These are phyloP conservation scores for Drosophila ogumai DNA, from an alignment of 1,140 invertebrate genomes.

Conservation along the genomic window DNA sequence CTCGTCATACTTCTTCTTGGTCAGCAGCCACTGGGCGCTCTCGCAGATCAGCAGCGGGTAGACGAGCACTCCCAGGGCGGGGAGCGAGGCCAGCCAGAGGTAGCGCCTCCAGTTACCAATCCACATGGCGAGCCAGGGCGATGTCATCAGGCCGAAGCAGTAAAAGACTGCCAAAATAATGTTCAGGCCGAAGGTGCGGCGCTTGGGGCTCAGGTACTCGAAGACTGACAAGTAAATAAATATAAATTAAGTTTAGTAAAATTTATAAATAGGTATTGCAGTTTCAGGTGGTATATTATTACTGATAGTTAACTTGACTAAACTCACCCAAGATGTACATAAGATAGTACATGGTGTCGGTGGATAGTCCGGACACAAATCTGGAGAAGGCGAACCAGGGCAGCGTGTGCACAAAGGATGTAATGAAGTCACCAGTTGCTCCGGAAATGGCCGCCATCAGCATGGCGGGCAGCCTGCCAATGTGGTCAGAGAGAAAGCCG, in stretches of 20 bases:
- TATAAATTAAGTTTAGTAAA: background rate
- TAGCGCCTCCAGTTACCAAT: slow-evolving; percentile 86
- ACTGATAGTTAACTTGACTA: too few species aligned
- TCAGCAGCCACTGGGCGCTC: slow-evolving; percentile 88
- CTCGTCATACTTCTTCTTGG: slow-evolving; percentile 86
- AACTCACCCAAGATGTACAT: slow-evolving; percentile 87
- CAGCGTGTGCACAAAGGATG: slow-evolving; percentile 85
- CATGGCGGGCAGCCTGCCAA: slow-evolving; percentile 86
- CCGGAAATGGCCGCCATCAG: slow-evolving; percentile 86
- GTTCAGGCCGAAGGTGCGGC: slow-evolving; percentile 87
- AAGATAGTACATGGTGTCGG: slow-evolving; percentile 87
- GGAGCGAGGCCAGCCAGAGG: slow-evolving; percentile 85
- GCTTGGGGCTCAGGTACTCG: slow-evolving; percentile 87
- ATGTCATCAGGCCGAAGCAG: slow-evolving; percentile 85
- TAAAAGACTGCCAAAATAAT: slow-evolving; percentile 87
- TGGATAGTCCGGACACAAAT: slow-evolving; percentile 86
- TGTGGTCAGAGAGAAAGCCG: slow-evolving; percentile 86
- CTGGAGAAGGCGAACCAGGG: slow-evolving; percentile 85
- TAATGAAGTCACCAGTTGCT: slow-evolving; percentile 86
- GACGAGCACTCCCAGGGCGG: slow-evolving; percentile 83
- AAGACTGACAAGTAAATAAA: slow-evolving; percentile 79
- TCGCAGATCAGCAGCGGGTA: slow-evolving; percentile 86
- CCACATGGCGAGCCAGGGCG: slow-evolving; percentile 86
- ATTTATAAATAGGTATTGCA: too few species aligned
- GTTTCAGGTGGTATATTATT: too few species aligned